Percentiles rank a stretch among this genome's conserved stretches.
phyloP scores from a whole-genome alignment of 2,888 invertebrate genomes.

The Leucoma salicis region DNA sequence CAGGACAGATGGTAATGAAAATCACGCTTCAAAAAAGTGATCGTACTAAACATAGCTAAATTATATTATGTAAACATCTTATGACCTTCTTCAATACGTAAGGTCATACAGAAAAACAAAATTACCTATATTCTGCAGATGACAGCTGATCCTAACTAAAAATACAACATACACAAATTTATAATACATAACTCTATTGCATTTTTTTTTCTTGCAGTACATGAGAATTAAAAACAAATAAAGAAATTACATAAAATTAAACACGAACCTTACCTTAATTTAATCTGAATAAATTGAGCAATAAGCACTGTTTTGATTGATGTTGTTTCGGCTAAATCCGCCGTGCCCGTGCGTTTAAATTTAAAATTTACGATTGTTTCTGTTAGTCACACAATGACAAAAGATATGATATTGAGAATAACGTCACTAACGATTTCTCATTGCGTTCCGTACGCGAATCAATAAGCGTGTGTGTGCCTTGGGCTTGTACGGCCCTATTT shows the following conservation, averaged over 20 bases:
- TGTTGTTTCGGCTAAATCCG: no score
- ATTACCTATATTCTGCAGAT: no score
- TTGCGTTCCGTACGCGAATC: conserved; percentile 10
- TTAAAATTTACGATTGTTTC: conserved; percentile 41
- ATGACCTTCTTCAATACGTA: conserved; percentile 64
- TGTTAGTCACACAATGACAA: conserved; percentile 45
- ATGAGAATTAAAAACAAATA: no score
- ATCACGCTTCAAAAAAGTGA: conserved; percentile 44
- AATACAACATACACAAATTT: no score
- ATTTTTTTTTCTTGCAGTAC: no score
- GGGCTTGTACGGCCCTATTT: not conserved
- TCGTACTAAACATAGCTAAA: conserved; percentile 42
- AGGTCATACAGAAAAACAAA: conserved; percentile 52
- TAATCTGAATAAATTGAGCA: no score
- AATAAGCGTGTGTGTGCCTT: not conserved
- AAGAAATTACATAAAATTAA: no score
- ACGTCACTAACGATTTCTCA: conserved; percentile 39
- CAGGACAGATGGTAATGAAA: conserved; percentile 38
- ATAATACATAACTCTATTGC: no score
- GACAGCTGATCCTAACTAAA: no score
- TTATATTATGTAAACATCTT: conserved; percentile 59
- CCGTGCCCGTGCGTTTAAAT: conserved; percentile 19
- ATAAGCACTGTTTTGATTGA: no score
- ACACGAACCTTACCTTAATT: no score
- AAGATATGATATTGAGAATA: conserved; percentile 28